Base-by-base conservation (phyloP, 2,113 vertebrate species). In the Sminthopsis crassicaudata region DNA sequence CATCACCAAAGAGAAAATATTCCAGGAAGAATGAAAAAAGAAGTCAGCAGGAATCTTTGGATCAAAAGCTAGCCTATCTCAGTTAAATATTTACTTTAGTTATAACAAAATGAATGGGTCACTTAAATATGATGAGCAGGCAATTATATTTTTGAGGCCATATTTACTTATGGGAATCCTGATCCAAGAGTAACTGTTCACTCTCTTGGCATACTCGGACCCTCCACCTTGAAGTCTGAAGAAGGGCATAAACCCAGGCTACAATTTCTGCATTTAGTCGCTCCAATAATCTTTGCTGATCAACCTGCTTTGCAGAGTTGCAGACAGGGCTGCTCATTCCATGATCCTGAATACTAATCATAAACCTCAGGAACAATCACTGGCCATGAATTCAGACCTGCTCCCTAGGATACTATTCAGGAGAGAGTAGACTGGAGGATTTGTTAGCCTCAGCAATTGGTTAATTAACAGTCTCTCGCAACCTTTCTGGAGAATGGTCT, bases 381-480 rank as follows among this genome's bases (percentile, higher is more conserved):
- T 95, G 91, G 97, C 90, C 1, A 88, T 95, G 60, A 95, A 96
- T 54, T 91, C 11, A 93, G 53, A 19, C 92, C 90, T 92, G n/a
- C 30, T 90, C 27, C 27, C 5, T 1, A 76, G 30, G 54, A 84
- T 30, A n/a, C 92, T 91, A 96, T 95, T 92, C 12, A 25, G 91
- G 2, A 91, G 57, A 96, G 90, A 97, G 2, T 93, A 0, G 90
- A 95, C 8, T 97, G 76, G 95, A 93, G 88, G 46, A 97, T 60
- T 55, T 96, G 10, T 92, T 96, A 52, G 3, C 76, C 97, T 95
- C 25, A 92, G 14, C 52, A 55, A 54, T 93, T 92, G 90, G 67
- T 90, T 98, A 96, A 97, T 96, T 96, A 94, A 95, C 22, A 92
- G 46, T 91, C 89, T 95, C 30, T 36, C n/a, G 2, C 30, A 91